Base-by-base conservation (phyloP, 2,113 vertebrate genomes). In the Boleophthalmus pectinirostris region DNA sequence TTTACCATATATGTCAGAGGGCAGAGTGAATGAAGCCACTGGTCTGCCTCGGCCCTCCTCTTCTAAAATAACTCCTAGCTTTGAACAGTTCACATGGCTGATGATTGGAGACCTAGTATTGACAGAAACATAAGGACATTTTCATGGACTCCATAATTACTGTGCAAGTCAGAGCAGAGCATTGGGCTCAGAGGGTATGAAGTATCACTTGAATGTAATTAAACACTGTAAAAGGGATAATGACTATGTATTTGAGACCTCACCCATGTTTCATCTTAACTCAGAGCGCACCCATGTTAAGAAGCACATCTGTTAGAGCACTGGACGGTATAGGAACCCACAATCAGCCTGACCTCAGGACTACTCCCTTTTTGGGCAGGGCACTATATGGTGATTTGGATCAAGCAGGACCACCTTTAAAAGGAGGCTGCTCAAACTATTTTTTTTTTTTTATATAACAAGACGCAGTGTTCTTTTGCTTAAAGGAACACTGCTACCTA, bases 201-300 rank as follows among this genome's bases (percentile, higher is more conserved):
- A 78, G 66, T 87, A 74, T 84, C 68, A 84, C 78, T 75, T 18
- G 61, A 45, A 67, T 73, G 80, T 89, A 90, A 92, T 92, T 91
- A 90, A 90, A 90, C 70, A 67, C 80, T 79, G 68, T 60, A 69
- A 79, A 83, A 85, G 76, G 75, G 72, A 81, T 89, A 88, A 89
- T 88, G 79, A 82, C 81, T 80, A 84, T 77, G 76, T 82, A 78
- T 38, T 25, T 73, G 70, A 87, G 87, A 85, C 88, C 83, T 85
- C 82, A 85, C 88, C 89, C 87, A 75, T 76, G 88, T 84, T 85
- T 86, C 73, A 69, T 73, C 71, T 77, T 76, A 57, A 57, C 47
- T 56, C 56, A 72, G 66, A 77, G 63, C 78, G 80, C 46, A 67
- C 71, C 80, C 68, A 72, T 71, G 82, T 54, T 21, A 80, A 81